phyloP scores from a whole-genome alignment of 2,113 vertebrate species.

The Paratilapia polleni region DNA sequence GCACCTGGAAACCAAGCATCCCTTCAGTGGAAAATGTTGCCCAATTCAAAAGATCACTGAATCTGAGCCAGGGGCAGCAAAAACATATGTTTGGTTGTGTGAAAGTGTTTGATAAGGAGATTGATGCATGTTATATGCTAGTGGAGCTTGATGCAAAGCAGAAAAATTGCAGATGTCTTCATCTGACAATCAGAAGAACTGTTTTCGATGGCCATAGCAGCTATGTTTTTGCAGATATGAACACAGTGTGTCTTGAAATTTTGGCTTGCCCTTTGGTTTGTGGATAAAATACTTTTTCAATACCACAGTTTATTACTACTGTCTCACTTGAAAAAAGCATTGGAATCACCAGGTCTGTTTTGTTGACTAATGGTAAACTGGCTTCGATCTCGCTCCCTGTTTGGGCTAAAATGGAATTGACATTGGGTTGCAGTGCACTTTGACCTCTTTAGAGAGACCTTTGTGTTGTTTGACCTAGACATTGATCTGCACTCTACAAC shows the following conservation, averaged over 20 bases:
- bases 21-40: too few relatives aligned
- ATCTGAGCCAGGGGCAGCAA: too few relatives aligned
- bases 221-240: neutral
- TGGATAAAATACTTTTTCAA: neutral
- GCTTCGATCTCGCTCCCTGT: constrained; percentile 56
- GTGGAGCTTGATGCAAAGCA: too few relatives aligned
- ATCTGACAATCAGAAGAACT: neutral
- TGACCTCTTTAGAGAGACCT: constrained; percentile 84
- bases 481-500: constrained; percentile 84
- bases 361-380: constrained; percentile 22
- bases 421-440: constrained; percentile 78
- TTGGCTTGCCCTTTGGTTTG: neutral
- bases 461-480: constrained; percentile 84
- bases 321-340: neutral
- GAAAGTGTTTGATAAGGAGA: too few relatives aligned
- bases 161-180: neutral
- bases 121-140: too few relatives aligned
- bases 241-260: neutral
- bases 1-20: too few relatives aligned
- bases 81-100: too few relatives aligned
- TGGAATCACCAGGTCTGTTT: constrained; percentile 1
- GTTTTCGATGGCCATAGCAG: neutral
- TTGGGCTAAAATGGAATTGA: constrained; percentile 71
- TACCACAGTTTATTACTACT: neutral
- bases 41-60: too few relatives aligned